Evolutionary conservation across 1,140 invertebrate species (phyloP).

Genomic region (Camponotus vicinus): DNA sequence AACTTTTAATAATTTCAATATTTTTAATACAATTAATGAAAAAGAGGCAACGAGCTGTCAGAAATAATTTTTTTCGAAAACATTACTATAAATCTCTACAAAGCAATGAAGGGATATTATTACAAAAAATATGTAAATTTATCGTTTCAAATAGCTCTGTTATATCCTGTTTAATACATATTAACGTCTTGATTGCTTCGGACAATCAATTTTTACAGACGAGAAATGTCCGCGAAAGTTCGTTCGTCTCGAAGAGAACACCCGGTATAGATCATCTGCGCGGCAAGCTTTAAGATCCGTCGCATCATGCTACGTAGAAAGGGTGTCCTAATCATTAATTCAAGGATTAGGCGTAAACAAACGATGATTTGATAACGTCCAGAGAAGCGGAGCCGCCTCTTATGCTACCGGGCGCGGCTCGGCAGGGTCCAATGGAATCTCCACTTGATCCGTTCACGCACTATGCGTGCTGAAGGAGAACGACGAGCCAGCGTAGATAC

Average conservation of each 20-base stretch:
- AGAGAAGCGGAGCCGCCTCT: constrained; percentile 77
- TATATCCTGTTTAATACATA: background rate
- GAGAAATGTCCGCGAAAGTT: constrained; percentile 5
- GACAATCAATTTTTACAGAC: no score
- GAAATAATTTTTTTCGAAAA: background rate
- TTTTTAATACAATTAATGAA: background rate
- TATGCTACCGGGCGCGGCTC: constrained; percentile 75
- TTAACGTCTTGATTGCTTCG: no score
- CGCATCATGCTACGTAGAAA: constrained; percentile 79
- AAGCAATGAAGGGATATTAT: background rate
- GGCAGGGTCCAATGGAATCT: constrained; percentile 70
- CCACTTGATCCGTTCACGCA: constrained; percentile 73
- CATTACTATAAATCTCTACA: background rate
- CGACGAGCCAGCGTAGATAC: constrained; percentile 65
- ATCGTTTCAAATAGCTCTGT: background rate
- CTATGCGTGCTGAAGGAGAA: constrained; percentile 45
- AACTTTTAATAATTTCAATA: background rate
- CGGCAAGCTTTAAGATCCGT: constrained; percentile 83
- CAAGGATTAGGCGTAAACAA: constrained; percentile 85
- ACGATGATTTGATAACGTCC: constrained; percentile 86
- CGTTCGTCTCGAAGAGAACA: constrained; percentile 47
- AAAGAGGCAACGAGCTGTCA: background rate
- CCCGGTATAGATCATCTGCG: constrained; percentile 72
- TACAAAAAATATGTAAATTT: background rate
- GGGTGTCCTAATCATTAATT: constrained; percentile 85